phyloP scores from a whole-genome alignment of 2,797 vertebrate genomes.

The Clamator glandarius region DNA sequence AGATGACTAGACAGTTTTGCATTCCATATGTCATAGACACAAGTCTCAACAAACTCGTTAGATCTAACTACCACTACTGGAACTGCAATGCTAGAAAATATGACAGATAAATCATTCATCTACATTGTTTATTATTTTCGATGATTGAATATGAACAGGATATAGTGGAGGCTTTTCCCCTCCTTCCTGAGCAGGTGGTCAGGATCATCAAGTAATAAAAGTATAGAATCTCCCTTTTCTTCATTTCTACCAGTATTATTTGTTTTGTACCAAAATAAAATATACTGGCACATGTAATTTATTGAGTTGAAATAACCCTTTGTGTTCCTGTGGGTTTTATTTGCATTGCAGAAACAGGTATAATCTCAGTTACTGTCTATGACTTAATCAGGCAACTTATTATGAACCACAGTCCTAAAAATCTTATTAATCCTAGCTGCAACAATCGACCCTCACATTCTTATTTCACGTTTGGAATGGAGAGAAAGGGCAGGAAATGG shows the following conservation, averaged over 20 bases:
- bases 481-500: not conserved
- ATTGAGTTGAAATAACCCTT: not conserved
- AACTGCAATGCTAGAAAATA: constrained; percentile 55
- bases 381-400: not conserved
- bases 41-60: constrained; percentile 42
- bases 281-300: not conserved
- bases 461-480: not conserved
- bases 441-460: not conserved
- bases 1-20: constrained; percentile 66
- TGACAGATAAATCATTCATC: not conserved
- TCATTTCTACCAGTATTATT: not conserved
- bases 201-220: not conserved
- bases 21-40: constrained; percentile 43
- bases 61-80: constrained; percentile 35
- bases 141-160: not conserved
- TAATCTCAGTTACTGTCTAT: not conserved
- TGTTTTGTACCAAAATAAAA: not conserved
- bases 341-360: not conserved
- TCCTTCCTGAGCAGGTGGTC: not conserved
- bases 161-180: not conserved
- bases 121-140: not conserved
- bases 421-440: not conserved
- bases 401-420: not conserved
- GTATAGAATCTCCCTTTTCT: not conserved
- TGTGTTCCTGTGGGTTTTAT: not conserved